Base-by-base conservation (phyloP, 2,113 vertebrate species). In the Xiphorhynchus elegans region DNA sequence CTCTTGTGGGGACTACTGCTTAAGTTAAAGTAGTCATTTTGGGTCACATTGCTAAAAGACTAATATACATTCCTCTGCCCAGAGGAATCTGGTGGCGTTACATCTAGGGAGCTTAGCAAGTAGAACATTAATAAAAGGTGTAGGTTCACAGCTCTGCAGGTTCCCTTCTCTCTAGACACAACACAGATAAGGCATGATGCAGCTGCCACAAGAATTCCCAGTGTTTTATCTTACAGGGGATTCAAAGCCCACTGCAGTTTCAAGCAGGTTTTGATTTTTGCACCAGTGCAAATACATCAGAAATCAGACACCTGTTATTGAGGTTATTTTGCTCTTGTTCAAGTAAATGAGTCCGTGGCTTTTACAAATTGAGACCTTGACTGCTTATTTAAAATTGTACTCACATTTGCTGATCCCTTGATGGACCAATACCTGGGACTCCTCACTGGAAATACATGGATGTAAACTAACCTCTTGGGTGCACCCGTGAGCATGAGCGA, bases 381-480 rank as follows among this genome's bases (percentile, higher is more conserved):
- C 11, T 77, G 23, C 13, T 15, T 50, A 44, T 64, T 49, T 39
- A 73, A 96, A 74, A 79, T 37, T 47, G 2, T 39, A 50, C 23
- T 77, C 15, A 9, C 9, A 7, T 78, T 94, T 75, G 11, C 47
- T 86, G 47, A 33, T 87, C 23, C 56, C 46, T 83, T 73, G 35
- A 47, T 25, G 33, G 31, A 19, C 26, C 73, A 83, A 76, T 33
- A 37, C 7, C 10, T 70, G 40, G 1, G 31, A 74, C 63, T 80
- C 26, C 24, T 59, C 2, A 2, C 26, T 87, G 67, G 24, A 69
- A 93, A 89, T 35, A 35, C 14, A n/a, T 52, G 53, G 46, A 78
- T 84, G 25, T 46, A 67, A 67, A 95, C 98, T 64, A 95, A 98
- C 98, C 98, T 98, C 89, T 96, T 97, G 20, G 97, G 94, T 49